These are phyloP conservation scores for Microtus oregoni DNA, from an alignment of 2,113 vertebrate genomes.

Conservation along the genomic window DNA sequence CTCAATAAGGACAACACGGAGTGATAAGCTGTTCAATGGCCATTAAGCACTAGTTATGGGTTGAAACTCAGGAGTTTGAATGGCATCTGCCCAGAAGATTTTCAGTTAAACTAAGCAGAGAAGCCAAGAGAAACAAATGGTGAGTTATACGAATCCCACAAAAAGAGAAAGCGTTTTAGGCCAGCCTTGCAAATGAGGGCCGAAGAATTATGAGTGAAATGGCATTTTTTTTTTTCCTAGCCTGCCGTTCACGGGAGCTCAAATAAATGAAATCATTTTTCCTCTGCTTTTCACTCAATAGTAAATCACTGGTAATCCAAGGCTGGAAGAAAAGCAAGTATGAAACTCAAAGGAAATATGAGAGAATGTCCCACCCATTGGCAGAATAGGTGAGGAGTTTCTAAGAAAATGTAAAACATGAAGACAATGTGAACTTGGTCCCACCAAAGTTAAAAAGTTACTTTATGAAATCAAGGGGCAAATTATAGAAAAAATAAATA, in stretches of 20 bases:
- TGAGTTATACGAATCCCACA: slow-evolving; percentile 78
- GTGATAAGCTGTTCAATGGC: slow-evolving; percentile 54
- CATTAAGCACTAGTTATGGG: slow-evolving; percentile 49
- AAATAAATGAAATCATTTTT: slow-evolving; percentile 82
- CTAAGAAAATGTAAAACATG: slow-evolving; percentile 67
- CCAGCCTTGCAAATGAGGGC: slow-evolving; percentile 80
- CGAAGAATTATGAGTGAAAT: slow-evolving; percentile 77
- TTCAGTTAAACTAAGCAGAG: slow-evolving; percentile 70
- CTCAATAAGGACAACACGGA: slow-evolving; percentile 61
- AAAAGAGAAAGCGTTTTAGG: slow-evolving; percentile 76
- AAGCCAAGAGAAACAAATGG: slow-evolving; percentile 80
- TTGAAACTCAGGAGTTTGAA: slow-evolving; percentile 58
- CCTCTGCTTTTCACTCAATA: slow-evolving; percentile 76
- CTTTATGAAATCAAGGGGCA: not conserved
- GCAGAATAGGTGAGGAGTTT: slow-evolving; percentile 52
- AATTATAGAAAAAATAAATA: slow-evolving; percentile 10
- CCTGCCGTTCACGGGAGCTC: slow-evolving; percentile 70
- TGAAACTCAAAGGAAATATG: slow-evolving; percentile 68
- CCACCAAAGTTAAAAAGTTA: not conserved
- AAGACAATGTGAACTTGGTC: slow-evolving; percentile 25
- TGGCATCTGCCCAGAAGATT: slow-evolving; percentile 76
- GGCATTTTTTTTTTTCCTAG: slow-evolving; percentile 71
- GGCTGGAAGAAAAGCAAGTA: slow-evolving; percentile 61
- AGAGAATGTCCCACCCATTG: not conserved
- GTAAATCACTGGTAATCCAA: slow-evolving; percentile 76